Evolutionary conservation across 1,140 invertebrate species (phyloP), one percentile per base, ranked within the genome.

Genomic region (Nephotettix cincticeps): DNA sequence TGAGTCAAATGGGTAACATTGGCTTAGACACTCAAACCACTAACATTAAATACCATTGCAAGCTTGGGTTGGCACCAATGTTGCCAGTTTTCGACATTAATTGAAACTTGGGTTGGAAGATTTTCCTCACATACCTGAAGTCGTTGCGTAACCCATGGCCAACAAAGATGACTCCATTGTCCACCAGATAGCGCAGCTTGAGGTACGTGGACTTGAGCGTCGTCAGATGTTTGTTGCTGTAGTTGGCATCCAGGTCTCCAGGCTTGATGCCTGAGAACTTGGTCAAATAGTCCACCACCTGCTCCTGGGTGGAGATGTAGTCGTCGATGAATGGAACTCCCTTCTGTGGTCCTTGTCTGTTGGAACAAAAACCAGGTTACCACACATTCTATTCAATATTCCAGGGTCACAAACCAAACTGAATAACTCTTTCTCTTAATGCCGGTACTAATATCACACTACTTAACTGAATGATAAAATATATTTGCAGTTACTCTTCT

Each of bases 231-330:
- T 96, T 95, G 11, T 91, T 93, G 76, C 93, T 95, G 68, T 92
- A 89, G 74, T 90, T 90, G 0, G 92, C 92, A 80, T 96, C 93
- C 76, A 97, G 85, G 81, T 97, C 95, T 51, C 93, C 93, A 1
- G 93, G 94, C 80, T 95, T 91, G 71, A 97, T 97, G 17, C 95
- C 95, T 32, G 93, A 95, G 79, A 95, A 97, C 82, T 96, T 93
- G 0, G 94, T 96, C 69, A 96, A 77, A 80, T 96, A 96, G 83
- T 97, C 94, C 1, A 94, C 93, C 17, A 95, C 93, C 80, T 95
- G 92, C 80, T 96, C 94, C 80, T 93, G 93, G 28, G 93, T 96
- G 54, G 91, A 91, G 71, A 97, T 95, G 78, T 96, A 96, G 82
- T 97, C 95, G 81, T 97, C 95, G 70, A 97, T 91, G 77, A 97